Percentiles rank a stretch among this genome's conserved stretches.
phyloP scores from a whole-genome alignment of 2,113 vertebrate genomes.

The Colistium nudipinnis region DNA sequence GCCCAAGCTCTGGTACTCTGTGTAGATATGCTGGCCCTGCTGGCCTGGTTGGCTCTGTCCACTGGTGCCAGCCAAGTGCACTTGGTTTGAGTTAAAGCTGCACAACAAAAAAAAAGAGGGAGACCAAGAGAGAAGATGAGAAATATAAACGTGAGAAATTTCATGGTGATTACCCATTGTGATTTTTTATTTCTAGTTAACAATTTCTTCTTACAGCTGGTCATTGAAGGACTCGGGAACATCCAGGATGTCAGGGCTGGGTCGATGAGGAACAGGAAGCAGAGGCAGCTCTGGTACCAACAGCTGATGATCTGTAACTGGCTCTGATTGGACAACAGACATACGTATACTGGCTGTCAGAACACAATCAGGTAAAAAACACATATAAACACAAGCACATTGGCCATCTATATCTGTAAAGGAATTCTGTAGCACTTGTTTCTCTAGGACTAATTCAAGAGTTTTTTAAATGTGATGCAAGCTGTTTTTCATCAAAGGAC shows the following conservation, averaged over 20 bases:
- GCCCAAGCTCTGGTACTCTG: conserved; percentile 87
- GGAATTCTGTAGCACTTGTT: neutral
- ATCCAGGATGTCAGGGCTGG: conserved; percentile 87
- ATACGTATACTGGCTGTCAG: conserved; percentile 62
- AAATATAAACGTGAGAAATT: neutral
- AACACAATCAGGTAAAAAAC: neutral
- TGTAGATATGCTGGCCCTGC: conserved; percentile 90
- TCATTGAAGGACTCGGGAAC: conserved; percentile 84
- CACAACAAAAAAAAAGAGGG: conserved; percentile 3
- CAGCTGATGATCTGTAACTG: conserved; percentile 82
- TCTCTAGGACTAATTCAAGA: too few species aligned
- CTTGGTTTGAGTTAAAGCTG: conserved; percentile 84
- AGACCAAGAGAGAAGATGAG: neutral
- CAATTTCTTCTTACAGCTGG: conserved; percentile 55
- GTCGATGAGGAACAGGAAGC: conserved; percentile 86
- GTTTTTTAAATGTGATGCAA: neutral
- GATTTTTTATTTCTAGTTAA: neutral
- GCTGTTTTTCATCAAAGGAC: too few species aligned
- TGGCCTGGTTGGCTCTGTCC: conserved; percentile 83
- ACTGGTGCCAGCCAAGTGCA: conserved; percentile 88
- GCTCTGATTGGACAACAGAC: conserved; percentile 62
- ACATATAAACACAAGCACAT: neutral
- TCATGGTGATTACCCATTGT: too few species aligned
- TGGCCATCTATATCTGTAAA: too few species aligned
- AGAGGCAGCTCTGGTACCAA: conserved; percentile 81